Conservation (phyloP, 2,113 vertebrate species). For the Lipophrys pholis region DNA sequence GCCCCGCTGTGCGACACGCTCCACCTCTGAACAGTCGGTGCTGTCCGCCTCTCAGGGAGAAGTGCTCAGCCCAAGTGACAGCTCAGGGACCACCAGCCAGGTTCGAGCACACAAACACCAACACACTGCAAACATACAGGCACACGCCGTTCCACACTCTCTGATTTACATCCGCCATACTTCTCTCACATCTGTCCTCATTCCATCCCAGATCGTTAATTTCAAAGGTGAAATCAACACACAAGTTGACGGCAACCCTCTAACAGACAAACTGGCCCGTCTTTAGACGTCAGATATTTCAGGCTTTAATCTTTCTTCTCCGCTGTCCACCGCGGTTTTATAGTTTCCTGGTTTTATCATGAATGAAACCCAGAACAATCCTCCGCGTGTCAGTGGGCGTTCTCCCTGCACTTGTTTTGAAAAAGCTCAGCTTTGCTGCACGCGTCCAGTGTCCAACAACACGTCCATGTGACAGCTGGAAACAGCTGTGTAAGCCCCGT, state of each 20-base stretch:
- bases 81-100: slow-evolving; percentile 87
- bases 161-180: slow-evolving; percentile 37
- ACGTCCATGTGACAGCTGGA: slow-evolving; percentile 51
- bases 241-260: too few relatives aligned
- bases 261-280: slow-evolving; percentile 23
- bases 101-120: slow-evolving; percentile 74
- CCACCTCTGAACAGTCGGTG: slow-evolving; percentile 84
- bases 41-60: slow-evolving; percentile 90
- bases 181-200: slow-evolving; percentile 64
- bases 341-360: slow-evolving; percentile 6
- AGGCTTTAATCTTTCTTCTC: neutral
- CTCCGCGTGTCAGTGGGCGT: neutral
- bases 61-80: slow-evolving; percentile 82
- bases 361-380: slow-evolving; percentile 30
- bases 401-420: neutral
- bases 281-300: neutral
- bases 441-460: slow-evolving; percentile 6
- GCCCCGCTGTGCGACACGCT: slow-evolving; percentile 80
- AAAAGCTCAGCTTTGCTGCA: slow-evolving; percentile 9
- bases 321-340: neutral
- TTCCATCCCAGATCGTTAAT: slow-evolving; percentile 63
- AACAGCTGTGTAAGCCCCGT: slow-evolving; percentile 47
- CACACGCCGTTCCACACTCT: neutral
- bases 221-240: slow-evolving; percentile 46
- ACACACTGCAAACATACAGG: neutral